phyloP scores from a whole-genome alignment of 2,113 vertebrate genomes.

The Phalacrocorax brasilianus region DNA sequence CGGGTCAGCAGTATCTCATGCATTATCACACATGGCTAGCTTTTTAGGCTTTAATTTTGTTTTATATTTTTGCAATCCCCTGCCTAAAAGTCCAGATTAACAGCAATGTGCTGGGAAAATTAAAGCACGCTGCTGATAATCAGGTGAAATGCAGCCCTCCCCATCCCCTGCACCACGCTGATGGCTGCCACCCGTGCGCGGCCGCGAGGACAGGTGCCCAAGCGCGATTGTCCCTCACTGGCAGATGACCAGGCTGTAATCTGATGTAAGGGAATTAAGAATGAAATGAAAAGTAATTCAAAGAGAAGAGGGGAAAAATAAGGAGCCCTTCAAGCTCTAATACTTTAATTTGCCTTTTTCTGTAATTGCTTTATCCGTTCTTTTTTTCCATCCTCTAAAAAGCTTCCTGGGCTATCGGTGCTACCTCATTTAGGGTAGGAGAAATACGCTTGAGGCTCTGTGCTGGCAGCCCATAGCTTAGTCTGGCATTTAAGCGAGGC shows the following conservation, averaged over 20 bases:
- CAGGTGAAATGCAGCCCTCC: background rate
- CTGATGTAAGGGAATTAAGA: background rate
- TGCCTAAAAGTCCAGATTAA: background rate
- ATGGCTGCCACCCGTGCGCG: fast-evolving
- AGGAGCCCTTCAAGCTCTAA: background rate
- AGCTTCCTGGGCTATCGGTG: background rate
- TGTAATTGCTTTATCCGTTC: background rate
- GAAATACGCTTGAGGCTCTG: background rate
- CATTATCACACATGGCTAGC: background rate
- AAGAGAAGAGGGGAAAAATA: background rate
- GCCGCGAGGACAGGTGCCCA: background rate
- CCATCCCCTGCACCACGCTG: background rate
- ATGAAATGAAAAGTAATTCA: background rate
- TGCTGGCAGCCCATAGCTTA: background rate
- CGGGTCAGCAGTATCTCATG: constrained; percentile 34
- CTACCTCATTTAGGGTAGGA: background rate
- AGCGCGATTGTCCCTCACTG: background rate
- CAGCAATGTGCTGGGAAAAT: background rate
- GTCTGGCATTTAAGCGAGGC: background rate
- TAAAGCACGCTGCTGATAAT: background rate
- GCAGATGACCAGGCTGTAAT: background rate
- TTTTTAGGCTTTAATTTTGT: background rate
- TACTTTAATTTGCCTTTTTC: background rate
- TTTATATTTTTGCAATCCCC: background rate
- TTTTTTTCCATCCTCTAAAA: background rate